Evolutionary conservation across 2,888 invertebrate genomes (phyloP).

Genomic region (Agrotis ipsilon): DNA sequence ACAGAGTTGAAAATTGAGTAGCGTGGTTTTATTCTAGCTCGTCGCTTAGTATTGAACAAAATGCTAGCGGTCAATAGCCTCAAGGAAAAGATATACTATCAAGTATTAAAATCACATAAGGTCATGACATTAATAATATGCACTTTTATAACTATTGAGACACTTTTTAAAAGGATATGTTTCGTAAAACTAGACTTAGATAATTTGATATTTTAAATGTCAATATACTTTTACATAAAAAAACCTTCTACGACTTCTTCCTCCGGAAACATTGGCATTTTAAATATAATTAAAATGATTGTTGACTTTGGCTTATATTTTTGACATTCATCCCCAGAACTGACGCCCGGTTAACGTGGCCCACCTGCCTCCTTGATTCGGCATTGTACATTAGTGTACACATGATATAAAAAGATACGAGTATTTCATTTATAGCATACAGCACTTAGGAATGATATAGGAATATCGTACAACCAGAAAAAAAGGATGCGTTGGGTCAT

Average conservation of each 20-base stretch:
- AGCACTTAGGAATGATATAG: no score
- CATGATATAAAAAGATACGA: no score
- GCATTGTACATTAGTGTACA: no score
- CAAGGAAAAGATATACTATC: neutral
- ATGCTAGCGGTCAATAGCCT: conserved; percentile 11
- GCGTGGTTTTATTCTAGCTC: no score
- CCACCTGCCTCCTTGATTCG: no score
- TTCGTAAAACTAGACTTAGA: neutral
- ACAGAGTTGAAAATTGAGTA: no score
- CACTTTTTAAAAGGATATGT: neutral
- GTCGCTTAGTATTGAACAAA: neutral
- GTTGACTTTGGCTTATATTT: neutral
- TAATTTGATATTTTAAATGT: neutral
- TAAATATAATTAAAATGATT: neutral
- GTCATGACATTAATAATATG: conserved; percentile 14
- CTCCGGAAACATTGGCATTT: neutral
- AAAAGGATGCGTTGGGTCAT: no score
- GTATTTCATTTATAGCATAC: no score
- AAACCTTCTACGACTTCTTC: neutral
- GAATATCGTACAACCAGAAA: no score
- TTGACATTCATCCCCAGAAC: no score
- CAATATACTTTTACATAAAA: neutral
- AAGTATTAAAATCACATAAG: neutral
- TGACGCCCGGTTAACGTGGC: no score
- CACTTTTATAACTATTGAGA: conserved; percentile 1